Evolutionary conservation across 2,797 vertebrate genomes (phyloP), one percentile per base, ranked within the genome.

Genomic region (Dallia pectoralis): DNA sequence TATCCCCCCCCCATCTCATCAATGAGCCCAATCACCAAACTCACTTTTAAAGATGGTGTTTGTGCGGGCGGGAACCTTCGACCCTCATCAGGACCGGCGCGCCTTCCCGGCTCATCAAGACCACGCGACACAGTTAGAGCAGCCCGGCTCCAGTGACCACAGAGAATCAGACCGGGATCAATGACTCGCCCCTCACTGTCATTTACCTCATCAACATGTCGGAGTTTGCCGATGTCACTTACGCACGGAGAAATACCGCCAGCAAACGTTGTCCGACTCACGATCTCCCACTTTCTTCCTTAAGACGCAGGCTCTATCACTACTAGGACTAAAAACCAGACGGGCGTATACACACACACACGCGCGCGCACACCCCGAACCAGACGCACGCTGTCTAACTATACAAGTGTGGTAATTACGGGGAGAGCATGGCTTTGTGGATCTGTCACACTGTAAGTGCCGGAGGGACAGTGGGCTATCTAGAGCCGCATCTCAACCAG

Each of bases 371-470:
- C n/a, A n/a, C n/a, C n/a, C n/a, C n/a, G n/a, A n/a, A n/a, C n/a
- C n/a, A n/a, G n/a, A n/a, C n/a, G n/a, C n/a, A n/a, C n/a, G n/a
- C n/a, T n/a, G n/a, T n/a, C n/a, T 86, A 83, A 86, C 93, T 92
- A 93, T 91, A 91, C 87, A 81, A 87, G 85, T 81, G 76, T 85
- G 82, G 88, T 93, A 93, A 94, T 94, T 93, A 93, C 91, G 90
- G 89, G 81, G 59, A 84, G 87, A 88, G 79, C 82, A 72, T 82
- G 87, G 91, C 90, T 91, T 92, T 89, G 89, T 89, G 85, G 82
- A 88, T 87, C 91, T 92, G 92, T 93, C 92, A 92, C 87, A 86
- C 88, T 87, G 87, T 93, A 93, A 93, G 92, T 92, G 92, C 91
- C 87, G 84, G 86, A 91, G 90, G 91, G 90, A 91, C 87, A 87